Percentiles rank a stretch among this genome's conserved stretches.
These are phyloP conservation scores for Holacanthus passer DNA, from an alignment of 2,113 vertebrate species.

Conservation along the genomic window DNA sequence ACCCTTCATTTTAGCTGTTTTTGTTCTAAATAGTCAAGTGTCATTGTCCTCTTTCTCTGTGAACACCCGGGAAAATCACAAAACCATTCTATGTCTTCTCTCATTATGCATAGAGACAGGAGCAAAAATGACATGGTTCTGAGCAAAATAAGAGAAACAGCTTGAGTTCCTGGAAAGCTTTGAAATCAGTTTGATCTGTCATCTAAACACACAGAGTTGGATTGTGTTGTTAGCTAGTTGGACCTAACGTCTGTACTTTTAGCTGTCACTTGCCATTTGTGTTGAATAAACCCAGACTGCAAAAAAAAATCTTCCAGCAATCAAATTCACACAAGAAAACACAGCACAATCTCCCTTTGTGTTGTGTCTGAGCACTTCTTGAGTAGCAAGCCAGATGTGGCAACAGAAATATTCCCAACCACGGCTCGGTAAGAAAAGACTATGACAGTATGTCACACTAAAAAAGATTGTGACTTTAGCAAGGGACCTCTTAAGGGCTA, in stretches of 20 bases:
- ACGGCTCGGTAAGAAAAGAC: too few species aligned
- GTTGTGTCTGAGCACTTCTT: not conserved
- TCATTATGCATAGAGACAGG: not conserved
- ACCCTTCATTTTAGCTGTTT: not conserved
- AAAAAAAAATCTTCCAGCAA: not conserved
- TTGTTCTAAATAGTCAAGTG: not conserved
- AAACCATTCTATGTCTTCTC: not conserved
- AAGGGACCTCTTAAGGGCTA: too few species aligned
- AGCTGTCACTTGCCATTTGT: not conserved
- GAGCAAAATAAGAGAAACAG: constrained; percentile 1
- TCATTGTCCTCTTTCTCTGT: not conserved
- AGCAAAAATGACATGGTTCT: not conserved
- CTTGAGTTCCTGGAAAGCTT: constrained; percentile 8
- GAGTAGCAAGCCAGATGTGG: not conserved
- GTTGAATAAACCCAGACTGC: not conserved
- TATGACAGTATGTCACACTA: too few species aligned
- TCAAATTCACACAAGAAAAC: not conserved
- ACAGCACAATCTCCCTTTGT: not conserved
- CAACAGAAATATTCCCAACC: too few species aligned
- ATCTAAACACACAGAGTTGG: not conserved
- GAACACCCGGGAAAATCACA: not conserved
- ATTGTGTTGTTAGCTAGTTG: not conserved
- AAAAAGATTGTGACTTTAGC: too few species aligned
- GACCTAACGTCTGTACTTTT: not conserved
- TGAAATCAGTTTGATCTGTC: constrained; percentile 3